These are phyloP conservation scores for Gasterosteus nipponicus DNA, from an alignment of 2,113 vertebrate genomes.

Conservation along the genomic window DNA sequence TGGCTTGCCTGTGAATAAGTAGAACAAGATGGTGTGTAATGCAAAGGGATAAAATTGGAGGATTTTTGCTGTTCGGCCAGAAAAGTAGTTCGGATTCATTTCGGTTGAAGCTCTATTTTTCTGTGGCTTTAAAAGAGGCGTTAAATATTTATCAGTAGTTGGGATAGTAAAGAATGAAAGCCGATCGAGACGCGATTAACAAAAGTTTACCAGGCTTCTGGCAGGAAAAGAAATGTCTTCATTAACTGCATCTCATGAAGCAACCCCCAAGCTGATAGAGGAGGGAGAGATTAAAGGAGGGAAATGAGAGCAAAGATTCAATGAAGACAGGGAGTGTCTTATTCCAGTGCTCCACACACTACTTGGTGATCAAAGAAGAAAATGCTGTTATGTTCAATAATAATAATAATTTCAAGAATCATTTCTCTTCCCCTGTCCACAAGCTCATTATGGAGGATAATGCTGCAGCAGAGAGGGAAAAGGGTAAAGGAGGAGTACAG, in stretches of 20 bases:
- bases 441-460: conserved; percentile 76
- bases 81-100: conserved; percentile 18
- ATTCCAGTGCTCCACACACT: conserved; percentile 68
- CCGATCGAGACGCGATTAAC: conserved; percentile 56
- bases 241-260: conserved; percentile 72
- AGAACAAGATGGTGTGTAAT: conserved; percentile 38
- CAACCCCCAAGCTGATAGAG: conserved; percentile 64
- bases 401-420: conserved; percentile 74
- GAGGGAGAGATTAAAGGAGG: conserved; percentile 62
- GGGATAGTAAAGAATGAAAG: conserved; percentile 54
- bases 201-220: conserved; percentile 61
- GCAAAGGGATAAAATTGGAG: conserved; percentile 22
- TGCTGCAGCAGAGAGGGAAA: conserved; percentile 60
- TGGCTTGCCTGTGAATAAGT: conserved; percentile 15
- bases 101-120: conserved; percentile 33
- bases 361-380: conserved; percentile 76
- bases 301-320: conserved; percentile 59
- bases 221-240: conserved; percentile 54
- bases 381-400: conserved; percentile 67
- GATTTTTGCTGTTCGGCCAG: not conserved
- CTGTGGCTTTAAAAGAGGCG: conserved; percentile 34
- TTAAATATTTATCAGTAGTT: conserved; percentile 63
- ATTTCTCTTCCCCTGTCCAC: conserved; percentile 76
- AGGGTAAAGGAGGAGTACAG: conserved; percentile 19
- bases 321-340: conserved; percentile 70